Evolutionary conservation across 2,888 invertebrate species (phyloP), one percentile per base, ranked within the genome.

Genomic region (Rotaria macrura): DNA sequence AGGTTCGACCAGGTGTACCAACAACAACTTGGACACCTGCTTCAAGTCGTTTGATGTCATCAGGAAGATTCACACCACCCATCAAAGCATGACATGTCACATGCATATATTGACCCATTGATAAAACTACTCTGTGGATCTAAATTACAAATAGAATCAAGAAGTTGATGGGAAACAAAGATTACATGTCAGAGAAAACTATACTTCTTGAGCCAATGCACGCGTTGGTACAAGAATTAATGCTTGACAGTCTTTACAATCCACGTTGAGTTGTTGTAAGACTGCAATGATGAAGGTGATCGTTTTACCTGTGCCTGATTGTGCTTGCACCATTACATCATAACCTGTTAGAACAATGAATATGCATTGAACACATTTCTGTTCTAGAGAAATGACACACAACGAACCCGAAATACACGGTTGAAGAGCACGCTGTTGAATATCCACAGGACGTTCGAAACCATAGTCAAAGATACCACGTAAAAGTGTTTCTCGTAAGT

Each of bases 321-420:
- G 99, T 88, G 99, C 99, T 92, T 99, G 99, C 89, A 99, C 99
- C 92, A 99, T 99, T 87, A 99, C 98, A 92, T 99, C 99, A 90
- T 94, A 94, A 87, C 96, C 96, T 85, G 2, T 40, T 34, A 23
- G 65, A 34, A 54, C 34, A 57, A 85, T n/a, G 29, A 57, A 23
- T 25, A 57, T 29, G n/a, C 2, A 57, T 57, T 54, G 47, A 47
- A 47, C 6, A 47, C n/a, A 47, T 23, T 29, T 29, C 10, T 29
- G 23, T 57, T 7, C n/a, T n/a, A 25, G 7, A 57, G 23, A 10
- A 57, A n/a, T 57, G 57, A 29, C n/a, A 29, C 7, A 57, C 57
- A 12, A 57, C 47, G 47, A 47, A 65, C 65, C 65, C 10, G 5
- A 47, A 87, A 92, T 95, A 92, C 97, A 98, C 87, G 99, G 99